A percentile compares a stretch with the other conserved stretches of the same genome.
These are phyloP conservation scores for Tretioscincus oriximinensis DNA, from an alignment of 2,113 vertebrate genomes.

Conservation along the genomic window DNA sequence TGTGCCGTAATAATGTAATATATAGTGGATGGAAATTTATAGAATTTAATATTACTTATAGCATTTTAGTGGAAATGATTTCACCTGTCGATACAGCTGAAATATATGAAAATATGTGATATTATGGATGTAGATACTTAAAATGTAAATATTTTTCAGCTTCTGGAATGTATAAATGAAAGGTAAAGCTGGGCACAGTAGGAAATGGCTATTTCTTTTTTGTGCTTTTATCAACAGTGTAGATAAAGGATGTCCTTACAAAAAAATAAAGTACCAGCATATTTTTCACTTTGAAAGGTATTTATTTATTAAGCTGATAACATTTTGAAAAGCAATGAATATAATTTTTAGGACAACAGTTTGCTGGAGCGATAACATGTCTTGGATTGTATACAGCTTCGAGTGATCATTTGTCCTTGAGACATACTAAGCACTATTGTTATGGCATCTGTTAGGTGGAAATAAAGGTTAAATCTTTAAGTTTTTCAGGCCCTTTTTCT, in stretches of 20 bases:
- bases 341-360: slow-evolving; percentile 88
- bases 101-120: slow-evolving; percentile 47
- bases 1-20: slow-evolving; percentile 10
- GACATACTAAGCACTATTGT: slow-evolving; percentile 71
- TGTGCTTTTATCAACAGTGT: slow-evolving; percentile 75
- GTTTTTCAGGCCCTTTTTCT: slow-evolving; percentile 63
- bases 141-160: slow-evolving; percentile 51
- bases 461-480: slow-evolving; percentile 73
- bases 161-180: slow-evolving; percentile 46
- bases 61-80: slow-evolving; percentile 39
- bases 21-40: slow-evolving; percentile 26
- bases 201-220: slow-evolving; percentile 65
- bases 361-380: slow-evolving; percentile 78
- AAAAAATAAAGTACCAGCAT: slow-evolving; percentile 67
- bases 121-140: slow-evolving; percentile 34
- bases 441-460: slow-evolving; percentile 76
- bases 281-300: slow-evolving; percentile 80
- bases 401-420: slow-evolving; percentile 82
- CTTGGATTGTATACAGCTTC: slow-evolving; percentile 74
- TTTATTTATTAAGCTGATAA: slow-evolving; percentile 93
- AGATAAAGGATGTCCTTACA: slow-evolving; percentile 79
- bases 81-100: slow-evolving; percentile 39
- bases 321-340: slow-evolving; percentile 91
- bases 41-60: slow-evolving; percentile 42
- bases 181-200: slow-evolving; percentile 50